Base-by-base conservation (phyloP, 2,797 vertebrate species). In the Varecia variegata region DNA sequence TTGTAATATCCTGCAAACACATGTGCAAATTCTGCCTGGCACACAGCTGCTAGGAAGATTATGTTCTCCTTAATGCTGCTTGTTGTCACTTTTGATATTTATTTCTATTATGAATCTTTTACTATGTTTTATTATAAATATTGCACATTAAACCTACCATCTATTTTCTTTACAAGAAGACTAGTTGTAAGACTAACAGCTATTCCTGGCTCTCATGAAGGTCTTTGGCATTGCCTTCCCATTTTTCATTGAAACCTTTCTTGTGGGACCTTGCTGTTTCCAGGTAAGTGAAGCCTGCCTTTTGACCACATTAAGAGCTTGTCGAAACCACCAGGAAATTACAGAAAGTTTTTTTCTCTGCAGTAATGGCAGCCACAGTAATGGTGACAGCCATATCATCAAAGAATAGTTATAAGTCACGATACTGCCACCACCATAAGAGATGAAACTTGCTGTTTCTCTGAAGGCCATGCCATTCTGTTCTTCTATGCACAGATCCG, bases 1-100 rank as follows among this genome's bases (percentile, higher is more conserved):
- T 95, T 97, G n/a, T 97, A 95, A 76, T 91, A 88, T 38, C 93
- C 88, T 96, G 73, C 52, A 93, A 97, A 95, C 32, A 79, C 3
- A 3, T 20, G n/a, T 94, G 60, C 95, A 93, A 90, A 97, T 95
- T 79, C 89, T 97, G 47, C 79, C 85, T 94, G 87, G 81, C 60
- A 77, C 56, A 27, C 20, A 73, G 68, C 62, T 96, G 21, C 91
- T 92, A 71, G 67, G 60, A 96, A 65, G 35, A 68, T 95, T 71
- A 17, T 97, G 32, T 1, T 7, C 70, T 94, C 54, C 30, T 10
- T 88, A 70, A 92, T 77, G 43, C 40, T 43, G 82, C 89, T 17
- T 30, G 30, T 74, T 93, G 18, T 92, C 81, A 96, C 54, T 68
- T 97, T 82, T 85, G 7, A 47, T 87, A 67, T 73, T 87, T 56